These are phyloP conservation scores for Anabacerthia variegaticeps DNA, from an alignment of 2,797 vertebrate genomes.

Conservation along the genomic window DNA sequence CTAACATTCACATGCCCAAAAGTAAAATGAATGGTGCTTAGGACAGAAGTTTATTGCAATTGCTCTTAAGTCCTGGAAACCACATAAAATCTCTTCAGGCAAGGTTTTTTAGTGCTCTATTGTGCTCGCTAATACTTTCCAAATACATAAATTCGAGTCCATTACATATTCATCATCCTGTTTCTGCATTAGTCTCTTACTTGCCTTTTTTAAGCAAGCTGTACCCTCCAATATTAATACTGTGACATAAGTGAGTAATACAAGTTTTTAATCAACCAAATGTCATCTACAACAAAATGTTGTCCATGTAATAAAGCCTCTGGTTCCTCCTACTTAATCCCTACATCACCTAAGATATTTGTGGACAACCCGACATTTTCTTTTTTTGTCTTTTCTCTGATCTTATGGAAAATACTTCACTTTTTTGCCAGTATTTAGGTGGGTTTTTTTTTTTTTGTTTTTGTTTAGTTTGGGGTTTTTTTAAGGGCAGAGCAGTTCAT, in stretches of 20 bases:
- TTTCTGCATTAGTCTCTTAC: neutral
- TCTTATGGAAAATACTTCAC: neutral
- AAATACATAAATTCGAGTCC: neutral
- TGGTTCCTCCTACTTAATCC: neutral
- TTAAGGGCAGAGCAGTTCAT: neutral
- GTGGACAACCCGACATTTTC: neutral
- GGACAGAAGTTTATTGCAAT: neutral
- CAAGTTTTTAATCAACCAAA: neutral
- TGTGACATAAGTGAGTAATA: neutral
- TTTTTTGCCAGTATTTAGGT: neutral
- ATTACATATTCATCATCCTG: neutral
- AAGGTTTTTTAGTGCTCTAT: neutral
- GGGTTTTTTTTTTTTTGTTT: too few relatives aligned
- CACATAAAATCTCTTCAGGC: neutral
- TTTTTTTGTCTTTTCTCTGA: neutral
- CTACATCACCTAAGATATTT: neutral
- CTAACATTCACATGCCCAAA: neutral
- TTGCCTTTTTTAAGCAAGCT: neutral
- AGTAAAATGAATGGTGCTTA: neutral
- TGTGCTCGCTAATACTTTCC: neutral
- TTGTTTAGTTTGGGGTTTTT: neutral
- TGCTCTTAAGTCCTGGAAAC: neutral
- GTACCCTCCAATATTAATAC: neutral
- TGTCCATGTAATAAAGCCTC: neutral
- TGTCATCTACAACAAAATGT: neutral